Evolutionary conservation across 2,113 vertebrate genomes (phyloP).

Genomic region (Thinocorus orbignyianus): DNA sequence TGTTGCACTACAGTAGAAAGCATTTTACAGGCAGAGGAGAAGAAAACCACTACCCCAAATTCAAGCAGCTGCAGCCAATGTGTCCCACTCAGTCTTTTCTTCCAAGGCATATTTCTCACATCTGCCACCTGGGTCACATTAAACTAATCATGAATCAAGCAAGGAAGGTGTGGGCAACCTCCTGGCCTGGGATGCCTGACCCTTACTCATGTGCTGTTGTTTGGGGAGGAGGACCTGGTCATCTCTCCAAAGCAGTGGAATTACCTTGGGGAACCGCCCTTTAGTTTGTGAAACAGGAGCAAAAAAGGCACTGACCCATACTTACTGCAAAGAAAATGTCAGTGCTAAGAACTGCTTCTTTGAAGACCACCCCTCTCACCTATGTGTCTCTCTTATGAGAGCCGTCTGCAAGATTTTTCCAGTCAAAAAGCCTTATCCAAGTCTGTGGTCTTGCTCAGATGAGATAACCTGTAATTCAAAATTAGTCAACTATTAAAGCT

Average conservation of each 20-base stretch:
- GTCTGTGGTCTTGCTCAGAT: background rate
- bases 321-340: background rate
- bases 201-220: background rate
- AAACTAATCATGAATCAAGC: background rate
- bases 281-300: background rate
- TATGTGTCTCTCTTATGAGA: background rate
- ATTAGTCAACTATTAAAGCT: background rate
- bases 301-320: background rate
- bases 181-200: background rate
- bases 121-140: slow-evolving; percentile 22
- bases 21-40: background rate
- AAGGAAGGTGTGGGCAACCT: background rate
- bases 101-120: background rate
- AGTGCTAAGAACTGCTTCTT: background rate
- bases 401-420: background rate
- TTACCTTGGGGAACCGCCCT: background rate
- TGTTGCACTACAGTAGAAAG: background rate
- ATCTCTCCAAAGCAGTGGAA: background rate
- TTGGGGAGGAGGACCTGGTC: background rate
- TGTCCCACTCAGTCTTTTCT: slow-evolving; percentile 40
- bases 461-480: background rate
- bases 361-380: background rate
- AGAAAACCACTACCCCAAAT: background rate
- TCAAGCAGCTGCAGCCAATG: slow-evolving; percentile 36
- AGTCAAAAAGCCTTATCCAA: background rate